Percentiles rank a stretch among this genome's conserved stretches.
phyloP scores from a whole-genome alignment of 1,140 invertebrate genomes.

The Neelides sp. region DNA sequence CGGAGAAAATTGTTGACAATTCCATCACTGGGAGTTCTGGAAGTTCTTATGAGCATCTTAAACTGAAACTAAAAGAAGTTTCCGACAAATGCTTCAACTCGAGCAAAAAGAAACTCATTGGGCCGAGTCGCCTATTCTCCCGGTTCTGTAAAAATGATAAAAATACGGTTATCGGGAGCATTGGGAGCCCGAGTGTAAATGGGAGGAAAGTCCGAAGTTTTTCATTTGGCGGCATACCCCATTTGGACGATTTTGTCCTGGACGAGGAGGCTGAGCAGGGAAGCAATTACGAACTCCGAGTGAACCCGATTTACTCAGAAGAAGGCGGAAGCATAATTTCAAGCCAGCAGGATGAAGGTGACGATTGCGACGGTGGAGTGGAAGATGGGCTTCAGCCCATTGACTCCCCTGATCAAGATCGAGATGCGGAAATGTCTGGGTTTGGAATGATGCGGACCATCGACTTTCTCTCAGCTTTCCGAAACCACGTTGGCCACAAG shows the following conservation, averaged over 20 bases:
- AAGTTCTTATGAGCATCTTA: constrained; percentile 27
- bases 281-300: constrained; percentile 28
- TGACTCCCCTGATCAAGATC: background rate
- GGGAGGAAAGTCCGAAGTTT: constrained; percentile 50
- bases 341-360: constrained; percentile 20
- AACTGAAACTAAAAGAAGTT: constrained; percentile 29
- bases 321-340: constrained; percentile 32
- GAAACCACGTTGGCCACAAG: too few species aligned
- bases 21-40: background rate
- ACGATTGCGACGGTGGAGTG: background rate
- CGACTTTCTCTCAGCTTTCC: too few species aligned
- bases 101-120: constrained; percentile 11
- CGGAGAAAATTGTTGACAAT: constrained; percentile 1
- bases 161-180: background rate
- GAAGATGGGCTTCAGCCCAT: background rate
- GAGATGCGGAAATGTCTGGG: background rate
- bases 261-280: constrained; percentile 31
- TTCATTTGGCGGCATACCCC: constrained; percentile 58
- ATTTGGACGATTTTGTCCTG: constrained; percentile 54
- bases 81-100: constrained; percentile 25
- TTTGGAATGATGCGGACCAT: too few species aligned
- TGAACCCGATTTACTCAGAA: constrained; percentile 45
- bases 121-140: constrained; percentile 13
- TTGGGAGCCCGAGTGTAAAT: background rate
- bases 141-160: constrained; percentile 24